A percentile compares a stretch with the other conserved stretches of the same genome.
Evolutionary conservation across 2,113 vertebrate genomes (phyloP).

Genomic region (Brachionichthys hirsutus): DNA sequence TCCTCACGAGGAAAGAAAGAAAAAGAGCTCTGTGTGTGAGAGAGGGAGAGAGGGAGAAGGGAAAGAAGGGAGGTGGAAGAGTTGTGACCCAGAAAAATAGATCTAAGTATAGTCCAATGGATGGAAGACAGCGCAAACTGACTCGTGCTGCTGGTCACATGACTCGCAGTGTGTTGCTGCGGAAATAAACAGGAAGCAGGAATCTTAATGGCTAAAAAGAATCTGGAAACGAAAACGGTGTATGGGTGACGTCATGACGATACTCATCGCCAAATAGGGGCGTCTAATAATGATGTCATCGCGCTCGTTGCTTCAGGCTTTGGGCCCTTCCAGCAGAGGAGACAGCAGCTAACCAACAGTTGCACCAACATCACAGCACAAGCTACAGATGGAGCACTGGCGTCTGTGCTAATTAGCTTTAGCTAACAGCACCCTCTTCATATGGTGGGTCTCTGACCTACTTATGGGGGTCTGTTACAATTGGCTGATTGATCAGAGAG

Average conservation of each 20-base stretch:
- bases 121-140: slow-evolving; percentile 4
- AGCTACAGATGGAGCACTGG: slow-evolving; percentile 47
- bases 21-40: too few species aligned
- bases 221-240: too few species aligned
- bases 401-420: slow-evolving; percentile 28
- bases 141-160: too few species aligned
- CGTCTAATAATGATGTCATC: not conserved
- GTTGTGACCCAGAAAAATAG: slow-evolving; percentile 66
- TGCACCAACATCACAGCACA: slow-evolving; percentile 12
- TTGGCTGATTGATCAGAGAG: slow-evolving; percentile 9
- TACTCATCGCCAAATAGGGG: too few species aligned
- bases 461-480: slow-evolving; percentile 5
- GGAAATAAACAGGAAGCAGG: too few species aligned
- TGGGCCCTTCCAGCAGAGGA: slow-evolving; percentile 1
- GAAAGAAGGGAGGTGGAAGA: slow-evolving; percentile 5
- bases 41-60: too few species aligned
- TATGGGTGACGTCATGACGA: too few species aligned
- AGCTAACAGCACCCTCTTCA: slow-evolving; percentile 30
- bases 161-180: too few species aligned
- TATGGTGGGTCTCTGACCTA: slow-evolving; percentile 44
- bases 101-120: slow-evolving; percentile 64
- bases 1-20: slow-evolving; percentile 6
- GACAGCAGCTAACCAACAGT: slow-evolving; percentile 37
- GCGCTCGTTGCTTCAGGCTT: not conserved
- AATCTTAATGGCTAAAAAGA: too few species aligned